These are phyloP conservation scores for Aphis craccivora DNA, from an alignment of 1,140 invertebrate genomes.

Conservation along the genomic window DNA sequence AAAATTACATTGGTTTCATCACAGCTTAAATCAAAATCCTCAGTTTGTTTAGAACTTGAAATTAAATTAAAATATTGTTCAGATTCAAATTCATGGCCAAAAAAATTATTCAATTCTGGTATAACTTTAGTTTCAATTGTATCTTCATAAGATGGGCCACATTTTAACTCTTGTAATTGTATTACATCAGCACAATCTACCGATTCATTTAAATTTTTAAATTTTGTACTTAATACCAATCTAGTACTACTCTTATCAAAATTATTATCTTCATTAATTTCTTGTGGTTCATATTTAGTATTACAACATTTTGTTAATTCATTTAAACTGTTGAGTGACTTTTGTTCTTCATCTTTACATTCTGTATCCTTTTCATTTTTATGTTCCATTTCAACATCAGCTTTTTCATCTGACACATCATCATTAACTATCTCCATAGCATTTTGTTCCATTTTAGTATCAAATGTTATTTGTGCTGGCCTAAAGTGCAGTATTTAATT, in stretches of 20 bases:
- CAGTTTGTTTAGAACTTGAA: not conserved
- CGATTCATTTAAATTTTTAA: not conserved
- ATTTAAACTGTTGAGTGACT: not conserved
- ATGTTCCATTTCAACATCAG: not conserved
- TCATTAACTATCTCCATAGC: not conserved
- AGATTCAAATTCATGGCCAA: not conserved
- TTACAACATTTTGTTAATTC: not conserved
- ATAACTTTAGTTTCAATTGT: not conserved
- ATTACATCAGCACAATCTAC: not conserved
- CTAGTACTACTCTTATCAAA: too few species aligned
- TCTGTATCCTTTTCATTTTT: not conserved
- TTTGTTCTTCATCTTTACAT: not conserved
- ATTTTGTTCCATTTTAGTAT: slow-evolving; percentile 8
- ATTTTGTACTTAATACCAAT: too few species aligned
- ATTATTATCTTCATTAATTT: not conserved
- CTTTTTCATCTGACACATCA: not conserved
- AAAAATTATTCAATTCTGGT: not conserved
- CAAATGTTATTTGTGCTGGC: not conserved
- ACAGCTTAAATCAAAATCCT: not conserved
- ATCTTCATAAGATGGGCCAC: not conserved
- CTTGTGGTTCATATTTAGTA: not conserved
- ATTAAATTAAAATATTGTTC: not conserved
- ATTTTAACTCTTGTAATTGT: not conserved
- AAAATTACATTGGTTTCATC: not conserved
- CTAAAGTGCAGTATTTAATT: not conserved